A percentile compares a stretch with the other conserved stretches of the same genome.
phyloP scores from a whole-genome alignment of 2,888 invertebrate genomes.

The Holacanthella duospinosa region DNA sequence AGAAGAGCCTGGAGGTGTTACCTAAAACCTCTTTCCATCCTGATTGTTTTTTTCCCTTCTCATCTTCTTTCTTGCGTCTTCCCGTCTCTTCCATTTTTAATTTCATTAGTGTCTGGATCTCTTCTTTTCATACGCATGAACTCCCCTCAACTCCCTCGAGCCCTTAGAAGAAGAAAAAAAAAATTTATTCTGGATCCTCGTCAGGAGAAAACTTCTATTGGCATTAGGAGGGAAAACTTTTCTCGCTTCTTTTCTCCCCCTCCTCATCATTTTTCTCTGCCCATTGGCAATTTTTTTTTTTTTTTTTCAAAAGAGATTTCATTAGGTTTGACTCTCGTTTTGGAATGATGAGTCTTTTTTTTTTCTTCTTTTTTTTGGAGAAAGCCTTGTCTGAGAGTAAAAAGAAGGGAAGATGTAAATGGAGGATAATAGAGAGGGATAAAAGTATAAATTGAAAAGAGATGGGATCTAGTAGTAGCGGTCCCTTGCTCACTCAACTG shows the following conservation, averaged over 20 bases:
- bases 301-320: not conserved
- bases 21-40: conserved; percentile 21
- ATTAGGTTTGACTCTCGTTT: not conserved
- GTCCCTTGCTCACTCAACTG: conserved; percentile 27
- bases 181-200: not conserved
- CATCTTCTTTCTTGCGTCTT: conserved; percentile 14
- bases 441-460: conserved; percentile 1
- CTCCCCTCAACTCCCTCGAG: conserved; percentile 17
- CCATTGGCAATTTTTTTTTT: not conserved
- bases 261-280: conserved; percentile 1
- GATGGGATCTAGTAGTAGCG: not conserved
- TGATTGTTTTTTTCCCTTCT: conserved; percentile 19
- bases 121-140: conserved; percentile 35
- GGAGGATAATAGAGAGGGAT: conserved; percentile 1
- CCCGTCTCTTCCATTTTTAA: conserved; percentile 32
- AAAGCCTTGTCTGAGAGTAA: not conserved
- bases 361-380: not conserved
- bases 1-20: conserved; percentile 33
- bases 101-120: conserved; percentile 37
- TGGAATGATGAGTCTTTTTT: not conserved
- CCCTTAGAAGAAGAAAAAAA: too few relatives aligned
- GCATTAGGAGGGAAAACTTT: not conserved
- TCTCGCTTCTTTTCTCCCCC: not conserved
- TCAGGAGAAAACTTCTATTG: not conserved
- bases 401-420: conserved; percentile 3